Base-by-base conservation (phyloP, 2,797 vertebrate genomes). In the Eulemur mongoz region DNA sequence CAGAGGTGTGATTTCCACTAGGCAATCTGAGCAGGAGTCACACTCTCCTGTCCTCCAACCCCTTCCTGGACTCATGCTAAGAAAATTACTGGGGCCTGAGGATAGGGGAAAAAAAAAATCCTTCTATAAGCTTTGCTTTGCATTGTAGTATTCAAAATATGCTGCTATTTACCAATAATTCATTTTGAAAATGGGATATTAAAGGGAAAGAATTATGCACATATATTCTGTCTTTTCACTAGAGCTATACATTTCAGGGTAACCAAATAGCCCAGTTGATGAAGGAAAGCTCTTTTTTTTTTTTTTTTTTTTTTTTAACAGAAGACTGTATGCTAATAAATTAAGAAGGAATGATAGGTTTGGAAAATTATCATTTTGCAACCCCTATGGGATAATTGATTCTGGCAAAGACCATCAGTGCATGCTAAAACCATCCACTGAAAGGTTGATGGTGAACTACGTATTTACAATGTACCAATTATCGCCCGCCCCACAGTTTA, bases 281-380 rank as follows among this genome's bases (percentile, higher is more conserved):
- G 12, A 81, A 54, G 13, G 79, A 92, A 96, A 89, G 38, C 5
- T 45, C 40, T 88, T 67, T 89, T 90, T 52, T 10, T 90, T 52
- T n/a, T 88, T 67, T 89, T 90, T 52, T 10, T 90, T 45, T 45
- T 59, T 27, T 65, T 65, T n/a, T 35, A n/a, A 65, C n/a, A 72
- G 59, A 95, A 87, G 61, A 78, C 40, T 61, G 23, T 10, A 75
- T 63, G 50, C 57, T 86, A 65, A 82, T 88, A 96, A 78, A 84
- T 1, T 9, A 90, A 95, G 83, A 76, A 87, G 43, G 50, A 67
- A 88, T n/a, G 67, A 92, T 43, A 63, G n/a, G 52, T 70, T 43
- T 86, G 61, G 54, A 65, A 94, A 92, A 78, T 91, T 52, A 88
- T 45, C 48, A 70, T 88, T 89, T 89, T 93, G 59, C 67, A 81